A percentile compares a stretch with the other conserved stretches of the same genome.
Evolutionary conservation across 2,888 invertebrate species (phyloP).

Genomic region (Clostera curtula): DNA sequence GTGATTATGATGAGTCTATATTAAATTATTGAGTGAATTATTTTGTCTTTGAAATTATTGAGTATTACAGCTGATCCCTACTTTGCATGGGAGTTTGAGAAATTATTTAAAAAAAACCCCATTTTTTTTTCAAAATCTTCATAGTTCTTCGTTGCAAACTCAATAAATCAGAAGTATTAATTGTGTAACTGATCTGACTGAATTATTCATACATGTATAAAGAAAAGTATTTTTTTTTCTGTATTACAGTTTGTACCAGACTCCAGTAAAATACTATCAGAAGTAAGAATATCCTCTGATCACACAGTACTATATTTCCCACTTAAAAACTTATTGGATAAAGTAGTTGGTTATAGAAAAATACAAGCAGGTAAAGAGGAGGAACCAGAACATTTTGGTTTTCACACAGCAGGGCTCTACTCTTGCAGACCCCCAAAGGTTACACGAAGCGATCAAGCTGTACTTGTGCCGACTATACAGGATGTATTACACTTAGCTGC

Average conservation of each 20-base stretch:
- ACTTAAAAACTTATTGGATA: slow-evolving; percentile 74
- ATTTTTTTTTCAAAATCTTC: no score
- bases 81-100: no score
- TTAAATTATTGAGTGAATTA: slow-evolving; percentile 1
- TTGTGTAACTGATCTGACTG: no score
- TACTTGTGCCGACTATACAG: slow-evolving; percentile 64
- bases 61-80: no score
- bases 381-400: slow-evolving; percentile 41
- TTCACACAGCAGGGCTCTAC: slow-evolving; percentile 56
- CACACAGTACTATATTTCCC: slow-evolving; percentile 78
- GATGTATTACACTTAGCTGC: slow-evolving; percentile 60
- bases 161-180: no score
- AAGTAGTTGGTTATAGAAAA: slow-evolving; percentile 80
- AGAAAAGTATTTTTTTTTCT: background rate
- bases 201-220: no score
- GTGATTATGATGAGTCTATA: no score
- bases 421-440: slow-evolving; percentile 47
- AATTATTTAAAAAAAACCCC: no score
- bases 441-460: slow-evolving; percentile 54
- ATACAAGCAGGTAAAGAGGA: slow-evolving; percentile 62
- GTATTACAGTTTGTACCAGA: slow-evolving; percentile 59
- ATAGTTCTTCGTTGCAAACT: no score
- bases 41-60: background rate
- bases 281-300: slow-evolving; percentile 71
- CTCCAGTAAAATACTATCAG: slow-evolving; percentile 62